These are phyloP conservation scores for Trogon melanurus DNA, from an alignment of 2,113 vertebrate genomes.

Conservation along the genomic window DNA sequence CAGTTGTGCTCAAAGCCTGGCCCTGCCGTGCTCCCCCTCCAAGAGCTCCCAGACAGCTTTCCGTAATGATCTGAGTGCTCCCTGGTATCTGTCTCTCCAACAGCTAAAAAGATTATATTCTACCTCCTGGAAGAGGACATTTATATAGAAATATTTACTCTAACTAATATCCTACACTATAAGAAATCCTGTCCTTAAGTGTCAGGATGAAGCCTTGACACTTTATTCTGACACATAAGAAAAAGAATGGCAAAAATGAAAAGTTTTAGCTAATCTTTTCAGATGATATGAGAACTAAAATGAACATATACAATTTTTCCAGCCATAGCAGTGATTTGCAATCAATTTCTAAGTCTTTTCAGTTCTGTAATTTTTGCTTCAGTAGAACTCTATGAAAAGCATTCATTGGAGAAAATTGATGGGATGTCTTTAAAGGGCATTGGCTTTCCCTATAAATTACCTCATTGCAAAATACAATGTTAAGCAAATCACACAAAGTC, in stretches of 20 bases:
- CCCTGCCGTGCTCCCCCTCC: not conserved
- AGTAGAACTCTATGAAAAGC: conserved; percentile 42
- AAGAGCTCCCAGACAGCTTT: not conserved
- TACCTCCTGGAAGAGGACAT: not conserved
- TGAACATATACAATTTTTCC: not conserved
- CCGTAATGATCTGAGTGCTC: not conserved
- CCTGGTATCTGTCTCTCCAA: not conserved
- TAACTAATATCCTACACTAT: not conserved
- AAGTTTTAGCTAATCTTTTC: not conserved
- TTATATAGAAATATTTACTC: not conserved
- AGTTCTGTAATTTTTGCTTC: conserved; percentile 17
- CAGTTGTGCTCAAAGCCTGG: not conserved
- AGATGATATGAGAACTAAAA: conserved; percentile 12
- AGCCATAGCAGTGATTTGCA: conserved; percentile 2
- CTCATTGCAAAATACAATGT: not conserved
- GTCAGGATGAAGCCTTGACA: not conserved
- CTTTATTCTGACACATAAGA: not conserved
- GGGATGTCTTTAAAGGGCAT: conserved; percentile 31
- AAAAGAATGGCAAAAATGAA: not conserved
- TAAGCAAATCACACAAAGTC: conserved; percentile 28
- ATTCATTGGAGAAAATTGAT: conserved; percentile 25
- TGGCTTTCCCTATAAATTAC: not conserved
- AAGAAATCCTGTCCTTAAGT: not conserved
- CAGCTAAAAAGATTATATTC: not conserved
- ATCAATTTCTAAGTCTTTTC: conserved; percentile 35